Evolutionary conservation across 2,113 vertebrate species (phyloP), one percentile per base, ranked within the genome.

Genomic region (Ia io): DNA sequence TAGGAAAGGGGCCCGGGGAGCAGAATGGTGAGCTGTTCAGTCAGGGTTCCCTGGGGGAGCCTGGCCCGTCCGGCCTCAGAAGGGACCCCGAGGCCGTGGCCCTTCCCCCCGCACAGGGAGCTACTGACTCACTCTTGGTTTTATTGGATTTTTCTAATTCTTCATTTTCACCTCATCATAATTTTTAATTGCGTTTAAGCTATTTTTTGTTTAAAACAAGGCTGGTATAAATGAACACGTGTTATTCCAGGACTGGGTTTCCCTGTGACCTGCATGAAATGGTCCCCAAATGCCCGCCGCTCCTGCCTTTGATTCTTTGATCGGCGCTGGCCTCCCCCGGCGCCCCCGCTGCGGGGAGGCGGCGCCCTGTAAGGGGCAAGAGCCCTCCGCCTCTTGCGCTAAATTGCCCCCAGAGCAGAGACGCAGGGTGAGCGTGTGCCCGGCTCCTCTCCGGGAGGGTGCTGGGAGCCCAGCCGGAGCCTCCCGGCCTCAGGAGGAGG

Each of bases 151-250:
- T 95, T 93, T 71, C 63, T 94, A 92, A 89, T 44, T 91, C 20
- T n/a, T n/a, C n/a, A n/a, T n/a, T n/a, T 79, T 80, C 20, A 63
- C 11, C 11, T 63, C 32, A 7, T 87, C 12, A 11, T 63, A 25
- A 61, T 69, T 89, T 53, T 80, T 11, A 30, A 76, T 71, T 56
- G 1, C 53, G 22, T 88, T 79, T 90, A 42, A 59, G 35, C n/a
- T 80, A 69, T 85, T 73, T 90, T 90, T 95, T n/a, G 42, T 87
- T 86, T 77, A 78, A 78, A 95, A 28, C 9, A 71, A 90, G 25
- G 16, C n/a, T 83, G 23, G 20, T 67, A 44, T 79, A 78, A 77
- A 82, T 14, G 35, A 69, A 80, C 44, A 37, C 17, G 1, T 61
- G 80, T 77, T 89, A 61, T 91, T 53, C 10, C 32, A 82, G 42